Evolutionary conservation across 2,113 vertebrate species (phyloP), one percentile per base, ranked within the genome.

Genomic region (Mola mola): DNA sequence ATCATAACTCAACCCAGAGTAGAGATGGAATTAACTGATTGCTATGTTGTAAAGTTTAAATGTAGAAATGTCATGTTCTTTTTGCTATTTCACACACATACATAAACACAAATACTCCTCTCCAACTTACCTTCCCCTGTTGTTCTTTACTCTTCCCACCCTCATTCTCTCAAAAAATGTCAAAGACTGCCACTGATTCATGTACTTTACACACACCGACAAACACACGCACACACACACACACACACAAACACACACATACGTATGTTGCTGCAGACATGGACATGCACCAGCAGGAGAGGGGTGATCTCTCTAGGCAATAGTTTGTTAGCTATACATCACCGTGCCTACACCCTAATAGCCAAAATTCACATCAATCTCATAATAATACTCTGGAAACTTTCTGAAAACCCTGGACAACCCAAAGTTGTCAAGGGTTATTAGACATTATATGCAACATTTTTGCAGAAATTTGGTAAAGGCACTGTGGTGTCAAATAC

Each of bases 211-310:
- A 38, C 51, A 43, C 28, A 20, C 51, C 50, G 38, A 47, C 33
- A 55, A 26, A 49, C 16, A 26, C 37, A 47, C 21, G 20, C 42
- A 51, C 49, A 42, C 41, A 40, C 28, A 43, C 29, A 16, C 22
- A 36, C 19, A 24, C 44, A 55, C 58, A 55, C 28, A 40, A 7
- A 63, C 52, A 44, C 43, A 57, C 22, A 10, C 3, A 1, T 43
- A 61, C 63, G 61, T 51, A 61, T 50, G 51, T 75, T 59, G 41
- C 46, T 53, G 42, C 49, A 70, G 66, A 76, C 64, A 76, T 84
- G 78, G 81, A 80, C 77, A 82, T 59, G 67, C 67, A 67, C 66
- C 83, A 81, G 81, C 77, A 50, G 65, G 78, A 81, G 61, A 61
- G 82, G 68, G 76, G 58, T 66, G 80, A 82, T 79, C 22, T 43